A percentile compares a stretch with the other conserved stretches of the same genome.
Evolutionary conservation across 2,888 invertebrate species (phyloP).

Genomic region (Phytoseiulus persimilis): DNA sequence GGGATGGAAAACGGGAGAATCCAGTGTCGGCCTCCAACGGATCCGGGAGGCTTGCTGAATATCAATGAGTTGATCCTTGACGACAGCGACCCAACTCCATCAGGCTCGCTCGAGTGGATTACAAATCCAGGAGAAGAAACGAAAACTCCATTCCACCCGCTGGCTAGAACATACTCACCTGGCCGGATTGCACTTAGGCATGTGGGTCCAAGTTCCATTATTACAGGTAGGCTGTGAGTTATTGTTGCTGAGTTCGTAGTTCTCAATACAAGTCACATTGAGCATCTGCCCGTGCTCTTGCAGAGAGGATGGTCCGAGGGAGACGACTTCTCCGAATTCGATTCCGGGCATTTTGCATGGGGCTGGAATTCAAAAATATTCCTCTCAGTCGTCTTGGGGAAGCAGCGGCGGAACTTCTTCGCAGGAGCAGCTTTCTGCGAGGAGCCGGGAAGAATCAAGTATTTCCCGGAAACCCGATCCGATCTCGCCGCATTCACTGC

Average conservation of each 20-base stretch:
- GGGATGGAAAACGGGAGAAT: too few species aligned
- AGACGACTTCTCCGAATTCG: conserved; percentile 50
- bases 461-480: background rate
- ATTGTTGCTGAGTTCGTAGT: conserved; percentile 63
- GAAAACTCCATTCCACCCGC: background rate
- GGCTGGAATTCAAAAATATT: conserved; percentile 56
- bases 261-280: conserved; percentile 66
- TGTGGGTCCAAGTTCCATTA: conserved; percentile 90
- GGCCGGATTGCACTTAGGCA: conserved; percentile 77
- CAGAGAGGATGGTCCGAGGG: conserved; percentile 47
- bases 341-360: conserved; percentile 83
- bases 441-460: background rate
- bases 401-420: too few species aligned
- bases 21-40: too few species aligned
- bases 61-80: too few species aligned
- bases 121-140: background rate
- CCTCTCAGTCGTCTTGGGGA: too few species aligned
- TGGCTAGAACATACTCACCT: conserved; percentile 43
- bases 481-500: too few species aligned
- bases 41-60: too few species aligned
- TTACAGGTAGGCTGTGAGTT: conserved; percentile 66
- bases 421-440: too few species aligned
- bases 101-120: background rate
- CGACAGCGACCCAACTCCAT: background rate
- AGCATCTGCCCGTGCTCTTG: conserved; percentile 65